Conservation (phyloP, 53 echinoderm and acorn worm species). For the Temnopleurus reevesii region DNA sequence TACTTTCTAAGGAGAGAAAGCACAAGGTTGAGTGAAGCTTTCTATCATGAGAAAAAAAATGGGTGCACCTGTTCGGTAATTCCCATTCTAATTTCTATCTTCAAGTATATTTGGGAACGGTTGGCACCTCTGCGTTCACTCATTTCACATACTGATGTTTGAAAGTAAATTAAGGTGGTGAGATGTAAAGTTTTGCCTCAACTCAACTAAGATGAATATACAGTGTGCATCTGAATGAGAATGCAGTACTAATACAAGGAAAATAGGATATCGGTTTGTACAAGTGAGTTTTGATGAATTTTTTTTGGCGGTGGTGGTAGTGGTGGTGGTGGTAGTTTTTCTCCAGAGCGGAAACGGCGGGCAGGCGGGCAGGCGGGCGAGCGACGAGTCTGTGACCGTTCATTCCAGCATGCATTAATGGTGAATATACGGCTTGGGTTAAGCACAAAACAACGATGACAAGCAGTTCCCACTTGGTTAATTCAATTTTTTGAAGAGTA, state of each 20-base stretch:
- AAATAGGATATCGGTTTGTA: constrained; percentile 15
- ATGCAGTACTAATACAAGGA: constrained; percentile 45
- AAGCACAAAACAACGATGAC: constrained; percentile 46
- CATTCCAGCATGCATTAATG: constrained; percentile 60
- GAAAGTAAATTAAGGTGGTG: constrained; percentile 45
- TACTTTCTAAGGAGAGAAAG: too few species aligned
- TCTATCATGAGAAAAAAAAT: too few species aligned
- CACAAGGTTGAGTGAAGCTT: too few species aligned
- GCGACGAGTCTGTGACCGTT: constrained; percentile 47
- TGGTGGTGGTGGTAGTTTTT: constrained; percentile 6
- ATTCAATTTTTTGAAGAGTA: constrained; percentile 38
- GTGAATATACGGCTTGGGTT: constrained; percentile 55
- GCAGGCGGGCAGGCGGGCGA: too few species aligned
- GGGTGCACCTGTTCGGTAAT: too few species aligned
- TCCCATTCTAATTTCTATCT: too few species aligned
- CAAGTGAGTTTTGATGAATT: not conserved
- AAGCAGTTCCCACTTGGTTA: constrained; percentile 39
- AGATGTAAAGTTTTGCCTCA: constrained; percentile 37
- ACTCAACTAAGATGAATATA: constrained; percentile 27
- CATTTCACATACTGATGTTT: constrained; percentile 3
- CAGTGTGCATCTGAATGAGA: constrained; percentile 38
- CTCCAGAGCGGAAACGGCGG: constrained; percentile 37
- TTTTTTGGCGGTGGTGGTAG: not conserved
- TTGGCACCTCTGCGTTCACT: not conserved
- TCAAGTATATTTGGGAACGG: too few species aligned